Conservation (phyloP, 2,888 invertebrate species). For the Parnassius mnemosyne region DNA sequence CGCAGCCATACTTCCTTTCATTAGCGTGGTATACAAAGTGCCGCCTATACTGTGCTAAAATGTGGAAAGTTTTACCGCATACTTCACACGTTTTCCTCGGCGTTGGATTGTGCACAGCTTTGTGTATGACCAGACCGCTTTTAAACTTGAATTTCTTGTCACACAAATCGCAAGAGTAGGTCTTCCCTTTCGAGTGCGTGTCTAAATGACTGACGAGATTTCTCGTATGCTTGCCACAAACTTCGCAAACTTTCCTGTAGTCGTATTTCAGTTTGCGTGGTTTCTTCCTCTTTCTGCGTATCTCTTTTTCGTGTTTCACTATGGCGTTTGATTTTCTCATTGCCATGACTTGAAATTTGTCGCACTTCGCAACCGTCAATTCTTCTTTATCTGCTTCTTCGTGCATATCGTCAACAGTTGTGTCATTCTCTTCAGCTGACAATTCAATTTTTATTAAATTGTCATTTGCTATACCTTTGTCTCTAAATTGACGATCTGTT, state of each 20-base stretch:
- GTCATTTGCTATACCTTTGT: constrained; percentile 29
- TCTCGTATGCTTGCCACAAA: constrained; percentile 70
- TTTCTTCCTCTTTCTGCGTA: constrained; percentile 43
- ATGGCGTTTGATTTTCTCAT: constrained; percentile 33
- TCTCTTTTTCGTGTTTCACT: constrained; percentile 36
- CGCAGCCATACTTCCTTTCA: constrained; percentile 73
- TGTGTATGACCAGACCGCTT: constrained; percentile 69
- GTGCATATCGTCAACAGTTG: constrained; percentile 31
- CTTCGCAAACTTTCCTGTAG: constrained; percentile 72
- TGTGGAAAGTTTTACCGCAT: constrained; percentile 77
- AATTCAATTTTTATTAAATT: constrained; percentile 53
- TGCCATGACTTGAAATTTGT: constrained; percentile 34
- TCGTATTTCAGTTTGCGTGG: constrained; percentile 56
- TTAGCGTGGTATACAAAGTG: constrained; percentile 78
- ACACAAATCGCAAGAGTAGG: constrained; percentile 69
- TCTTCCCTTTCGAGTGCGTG: constrained; percentile 60
- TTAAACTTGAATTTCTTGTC: constrained; percentile 75
- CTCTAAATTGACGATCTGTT: constrained; percentile 55
- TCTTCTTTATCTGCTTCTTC: constrained; percentile 40
- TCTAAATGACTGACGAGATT: constrained; percentile 68
- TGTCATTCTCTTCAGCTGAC: constrained; percentile 35
- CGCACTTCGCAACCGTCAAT: constrained; percentile 42
- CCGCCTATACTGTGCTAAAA: constrained; percentile 70
- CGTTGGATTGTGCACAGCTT: constrained; percentile 66
- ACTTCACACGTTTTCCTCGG: constrained; percentile 76